Base-by-base conservation (phyloP, 2,888 invertebrate species). In the Petrolisthes cinctipes region DNA sequence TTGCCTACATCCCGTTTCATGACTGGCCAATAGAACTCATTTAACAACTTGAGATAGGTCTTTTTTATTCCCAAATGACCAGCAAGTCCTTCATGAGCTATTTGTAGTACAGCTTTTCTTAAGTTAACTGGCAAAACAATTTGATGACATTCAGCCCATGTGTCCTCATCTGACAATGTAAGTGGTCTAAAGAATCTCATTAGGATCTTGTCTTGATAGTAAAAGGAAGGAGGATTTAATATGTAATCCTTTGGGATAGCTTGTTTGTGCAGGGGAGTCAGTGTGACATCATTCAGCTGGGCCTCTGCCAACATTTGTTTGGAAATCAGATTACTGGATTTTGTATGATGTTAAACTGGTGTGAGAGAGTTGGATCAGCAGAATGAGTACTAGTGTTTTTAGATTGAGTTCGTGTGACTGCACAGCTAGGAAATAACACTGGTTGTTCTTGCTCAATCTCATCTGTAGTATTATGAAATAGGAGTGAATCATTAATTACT, bases 241-340 rank as follows among this genome's bases (percentile, higher is more conserved):
- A 79, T 79, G 17, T 78, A 17, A 37, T 78, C 78, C 78, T 78
- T 78, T 17, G 78, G 78, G 5, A 78, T 78, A 23, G 23, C 78
- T 20, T 53, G 20, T 37, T 6, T 23, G 17, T 17, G 17, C 79
- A 79, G 17, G 53, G 4, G 79, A 51, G 79, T 17, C 17, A 79
- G n/a, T 4, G 79, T 53, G 14, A 11, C 4, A 7, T 79, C 51
- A 56, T n/a, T n/a, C n/a, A n/a, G n/a, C n/a, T n/a, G n/a, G n/a
- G n/a, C n/a, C n/a, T n/a, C n/a, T n/a, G n/a, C 17, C n/a, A 73
- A 20, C 5, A 20, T 73, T 7, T 73, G 9, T 20, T 73, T 37
- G 37, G 73, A 20, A 20, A 73, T 37, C 7, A 20, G 20, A 73
- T 5, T 73, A n/a, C n/a, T n/a, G n/a, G n/a, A n/a, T n/a, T n/a